Percentiles rank a stretch among this genome's conserved stretches.
Conservation (phyloP, 2,797 vertebrate species). For the Myotis pilosus region DNA sequence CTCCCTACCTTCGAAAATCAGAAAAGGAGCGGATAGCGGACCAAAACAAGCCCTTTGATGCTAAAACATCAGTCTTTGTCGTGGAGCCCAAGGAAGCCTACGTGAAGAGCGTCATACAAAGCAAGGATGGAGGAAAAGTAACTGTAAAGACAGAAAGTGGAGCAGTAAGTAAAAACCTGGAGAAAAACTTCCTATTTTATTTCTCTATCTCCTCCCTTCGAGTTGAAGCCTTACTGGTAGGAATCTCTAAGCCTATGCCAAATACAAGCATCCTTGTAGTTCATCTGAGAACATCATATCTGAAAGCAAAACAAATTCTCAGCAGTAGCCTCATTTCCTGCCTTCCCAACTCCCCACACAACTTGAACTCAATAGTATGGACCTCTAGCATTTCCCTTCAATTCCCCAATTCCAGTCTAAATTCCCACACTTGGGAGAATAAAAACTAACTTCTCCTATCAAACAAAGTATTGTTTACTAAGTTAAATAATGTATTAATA, state of each 20-base stretch:
- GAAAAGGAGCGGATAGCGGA: slow-evolving; percentile 91
- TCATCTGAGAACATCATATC: not conserved
- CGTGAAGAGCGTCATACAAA: slow-evolving; percentile 83
- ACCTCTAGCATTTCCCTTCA: not conserved
- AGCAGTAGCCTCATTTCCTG: not conserved
- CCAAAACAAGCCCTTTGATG: slow-evolving; percentile 93
- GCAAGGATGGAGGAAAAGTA: slow-evolving; percentile 89
- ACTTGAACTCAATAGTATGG: not conserved
- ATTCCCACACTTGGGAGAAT: not conserved
- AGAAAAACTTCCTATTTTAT: fast-evolving
- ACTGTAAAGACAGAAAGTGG: slow-evolving; percentile 87
- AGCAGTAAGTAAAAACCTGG: slow-evolving; percentile 83
- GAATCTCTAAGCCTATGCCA: not conserved
- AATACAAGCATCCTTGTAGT: not conserved
- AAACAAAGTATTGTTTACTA: not conserved
- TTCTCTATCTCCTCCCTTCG: not conserved
- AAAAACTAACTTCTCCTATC: not conserved
- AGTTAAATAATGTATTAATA: not conserved
- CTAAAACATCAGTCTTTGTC: slow-evolving; percentile 89
- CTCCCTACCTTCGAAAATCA: slow-evolving; percentile 90
- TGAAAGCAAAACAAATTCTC: not conserved
- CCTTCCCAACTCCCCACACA: not conserved
- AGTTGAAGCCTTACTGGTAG: not conserved
- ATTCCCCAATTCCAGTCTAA: not conserved
- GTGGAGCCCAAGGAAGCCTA: slow-evolving; percentile 87